Evolutionary conservation across 2,797 vertebrate genomes (phyloP).

Genomic region (Clarias fuscus): DNA sequence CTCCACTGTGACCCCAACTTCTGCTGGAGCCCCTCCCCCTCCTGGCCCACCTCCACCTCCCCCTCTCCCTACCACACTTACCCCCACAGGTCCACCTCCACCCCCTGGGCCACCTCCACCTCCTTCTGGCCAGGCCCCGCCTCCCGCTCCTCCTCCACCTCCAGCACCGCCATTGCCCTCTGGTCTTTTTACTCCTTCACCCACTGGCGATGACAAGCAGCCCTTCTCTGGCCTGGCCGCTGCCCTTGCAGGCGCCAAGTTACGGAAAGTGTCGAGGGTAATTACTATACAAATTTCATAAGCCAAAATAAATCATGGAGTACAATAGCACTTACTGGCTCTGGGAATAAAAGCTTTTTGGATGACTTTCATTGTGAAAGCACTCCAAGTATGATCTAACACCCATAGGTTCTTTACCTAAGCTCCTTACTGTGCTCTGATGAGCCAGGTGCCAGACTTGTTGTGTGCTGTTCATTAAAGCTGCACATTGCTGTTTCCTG

Average conservation of each 20-base stretch:
- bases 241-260: conserved; percentile 92
- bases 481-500: background rate
- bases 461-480: background rate
- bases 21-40: conserved; percentile 69
- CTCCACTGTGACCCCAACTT: conserved; percentile 76
- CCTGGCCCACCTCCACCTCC: conserved; percentile 79
- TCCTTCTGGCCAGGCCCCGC: conserved; percentile 58
- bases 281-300: background rate
- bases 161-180: conserved; percentile 87
- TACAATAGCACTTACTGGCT: background rate
- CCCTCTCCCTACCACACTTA: conserved; percentile 74
- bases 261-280: conserved; percentile 94
- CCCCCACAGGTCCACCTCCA: conserved; percentile 68
- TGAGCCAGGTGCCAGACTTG: background rate
- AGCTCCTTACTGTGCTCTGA: background rate
- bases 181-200: conserved; percentile 79
- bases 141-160: conserved; percentile 68
- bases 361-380: background rate
- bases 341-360: background rate
- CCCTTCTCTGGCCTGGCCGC: conserved; percentile 90
- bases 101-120: conserved; percentile 71
- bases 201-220: conserved; percentile 82
- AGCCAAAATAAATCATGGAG: background rate
- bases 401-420: background rate
- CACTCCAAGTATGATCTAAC: no score